Evolutionary conservation across 1,140 invertebrate genomes (phyloP), one percentile per base, ranked within the genome.

Genomic region (Arion vulgaris): DNA sequence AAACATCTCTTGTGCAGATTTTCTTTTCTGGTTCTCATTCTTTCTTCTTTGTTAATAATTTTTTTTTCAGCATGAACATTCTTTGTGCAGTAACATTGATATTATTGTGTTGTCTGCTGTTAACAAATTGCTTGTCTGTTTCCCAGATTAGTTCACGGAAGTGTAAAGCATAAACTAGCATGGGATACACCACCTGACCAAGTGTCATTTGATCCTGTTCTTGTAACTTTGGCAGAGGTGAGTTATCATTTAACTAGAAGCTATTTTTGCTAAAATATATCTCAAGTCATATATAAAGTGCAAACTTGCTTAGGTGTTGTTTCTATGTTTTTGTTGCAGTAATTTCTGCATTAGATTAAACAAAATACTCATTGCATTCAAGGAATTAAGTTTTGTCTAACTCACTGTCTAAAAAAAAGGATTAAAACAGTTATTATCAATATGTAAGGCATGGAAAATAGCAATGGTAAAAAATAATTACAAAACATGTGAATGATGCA

Each of bases 201-300:
- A 76, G 86, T 92, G 36, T 83, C 86, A 26, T 92, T 92, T 89
- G 91, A 92, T 80, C 91, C 92, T 41, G 85, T 92, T 15, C 77
- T 92, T 26, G 87, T 91, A 0, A 90, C 89, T 7, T 81, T 92
- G 57, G 91, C 92, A 74, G 91, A 92, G 87, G 91, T 91, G 84
- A 75, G 28, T 49, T 72, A 32, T 51, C 19, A 9, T 68, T n/a
- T n/a, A n/a, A n/a, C 34, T 62, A 32, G n/a, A 57, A 28, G 34
- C 28, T 69, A 11, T n/a, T 13, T 69, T 13, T 69, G 28, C 34
- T n/a, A 57, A 26, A 57, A 57, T 57, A 57, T 15, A 57, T 57
- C 51, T 26, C 13, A 57, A 57, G 26, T 15, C 26, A 57, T 15
- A 15, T 13, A 26, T 57, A 57, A 15, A 57, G 13, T 57, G 13